Evolutionary conservation across 2,888 invertebrate genomes (phyloP).

Genomic region (Acanthosepion pharaonis): DNA sequence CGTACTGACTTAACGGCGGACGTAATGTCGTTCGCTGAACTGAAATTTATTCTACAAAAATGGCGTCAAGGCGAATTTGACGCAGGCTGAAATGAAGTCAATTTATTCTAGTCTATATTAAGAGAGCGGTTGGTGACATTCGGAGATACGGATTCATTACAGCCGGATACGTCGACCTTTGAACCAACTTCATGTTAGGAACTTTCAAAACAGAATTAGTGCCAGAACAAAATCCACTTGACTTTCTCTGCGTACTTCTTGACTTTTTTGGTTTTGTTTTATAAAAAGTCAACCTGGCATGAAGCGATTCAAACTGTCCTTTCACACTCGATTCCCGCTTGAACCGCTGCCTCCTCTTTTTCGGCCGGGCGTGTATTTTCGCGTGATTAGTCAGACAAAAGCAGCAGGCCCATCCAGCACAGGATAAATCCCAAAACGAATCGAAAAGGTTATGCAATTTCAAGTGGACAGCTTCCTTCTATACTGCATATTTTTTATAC

Average conservation of each 20-base stretch:
- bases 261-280: background rate
- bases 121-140: too few relatives aligned
- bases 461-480: background rate
- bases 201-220: background rate
- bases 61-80: too few relatives aligned
- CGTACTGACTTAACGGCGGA: too few relatives aligned
- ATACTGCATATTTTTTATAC: background rate
- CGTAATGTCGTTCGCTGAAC: too few relatives aligned
- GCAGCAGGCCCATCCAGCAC: background rate
- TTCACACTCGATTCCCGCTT: background rate
- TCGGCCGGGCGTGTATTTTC: background rate
- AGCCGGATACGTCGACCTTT: background rate
- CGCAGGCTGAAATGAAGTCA: too few relatives aligned
- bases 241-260: background rate
- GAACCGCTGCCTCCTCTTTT: background rate
- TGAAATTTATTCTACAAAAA: too few relatives aligned
- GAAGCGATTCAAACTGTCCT: background rate
- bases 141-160: background rate
- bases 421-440: background rate
- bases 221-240: conserved; percentile 33
- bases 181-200: background rate
- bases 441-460: background rate
- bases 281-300: background rate
- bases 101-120: too few relatives aligned
- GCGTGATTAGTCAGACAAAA: background rate